These are phyloP conservation scores for Mimachlamys varia DNA, from an alignment of 2,888 invertebrate genomes.

Conservation along the genomic window DNA sequence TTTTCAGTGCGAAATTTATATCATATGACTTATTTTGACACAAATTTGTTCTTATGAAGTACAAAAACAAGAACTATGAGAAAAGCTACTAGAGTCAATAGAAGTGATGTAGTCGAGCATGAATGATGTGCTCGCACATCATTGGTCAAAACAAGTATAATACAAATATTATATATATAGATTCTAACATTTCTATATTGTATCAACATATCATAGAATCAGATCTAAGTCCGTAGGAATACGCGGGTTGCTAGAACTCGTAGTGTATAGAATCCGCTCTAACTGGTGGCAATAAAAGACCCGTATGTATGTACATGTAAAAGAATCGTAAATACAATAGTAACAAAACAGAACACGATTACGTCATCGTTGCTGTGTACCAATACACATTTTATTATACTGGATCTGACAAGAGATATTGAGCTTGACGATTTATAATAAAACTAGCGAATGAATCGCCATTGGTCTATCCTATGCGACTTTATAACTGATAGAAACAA, in stretches of 20 bases:
- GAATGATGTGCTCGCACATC: no score
- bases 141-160: no score
- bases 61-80: no score
- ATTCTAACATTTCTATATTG: no score
- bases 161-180: no score
- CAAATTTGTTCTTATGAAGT: no score
- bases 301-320: neutral
- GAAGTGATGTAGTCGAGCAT: no score
- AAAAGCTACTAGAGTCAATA: no score
- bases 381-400: neutral
- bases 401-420: neutral
- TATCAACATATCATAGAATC: no score
- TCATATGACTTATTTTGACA: no score
- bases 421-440: neutral
- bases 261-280: neutral
- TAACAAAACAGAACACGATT: neutral
- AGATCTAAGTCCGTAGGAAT: no score
- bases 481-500: neutral
- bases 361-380: neutral
- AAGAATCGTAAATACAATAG: neutral
- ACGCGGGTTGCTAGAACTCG: neutral
- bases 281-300: neutral
- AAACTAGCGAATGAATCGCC: neutral
- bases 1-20: no score
- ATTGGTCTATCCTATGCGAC: neutral